Evolutionary conservation across 1,140 invertebrate genomes (phyloP).

Genomic region (Gonatopus flavifemur): DNA sequence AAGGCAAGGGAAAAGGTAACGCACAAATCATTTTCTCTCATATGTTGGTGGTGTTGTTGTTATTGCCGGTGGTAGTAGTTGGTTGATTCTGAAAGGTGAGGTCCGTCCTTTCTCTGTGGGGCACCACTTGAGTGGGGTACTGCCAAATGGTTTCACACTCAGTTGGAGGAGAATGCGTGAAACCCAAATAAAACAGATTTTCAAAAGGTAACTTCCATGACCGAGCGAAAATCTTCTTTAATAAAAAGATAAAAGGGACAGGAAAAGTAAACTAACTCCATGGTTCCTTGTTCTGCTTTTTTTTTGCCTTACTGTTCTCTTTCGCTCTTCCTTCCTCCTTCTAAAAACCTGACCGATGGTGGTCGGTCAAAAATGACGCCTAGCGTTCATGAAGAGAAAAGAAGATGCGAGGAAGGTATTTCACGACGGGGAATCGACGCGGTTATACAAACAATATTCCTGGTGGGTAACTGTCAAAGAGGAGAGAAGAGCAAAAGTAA

Average conservation of each 20-base stretch:
- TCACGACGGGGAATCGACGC: too few species aligned
- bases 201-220: conserved; percentile 2
- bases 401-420: too few species aligned
- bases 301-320: too few species aligned
- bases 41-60: conserved; percentile 18
- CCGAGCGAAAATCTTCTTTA: conserved; percentile 9
- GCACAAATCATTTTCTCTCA: conserved; percentile 35
- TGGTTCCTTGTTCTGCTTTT: too few species aligned
- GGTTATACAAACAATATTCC: too few species aligned
- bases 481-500: too few species aligned
- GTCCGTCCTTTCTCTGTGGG: conserved; percentile 8
- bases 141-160: conserved; percentile 22
- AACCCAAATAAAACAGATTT: conserved; percentile 20
- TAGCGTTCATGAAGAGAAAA: too few species aligned
- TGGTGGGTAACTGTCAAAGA: too few species aligned
- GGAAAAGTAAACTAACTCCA: background rate
- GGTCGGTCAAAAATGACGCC: too few species aligned
- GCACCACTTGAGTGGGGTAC: conserved; percentile 23
- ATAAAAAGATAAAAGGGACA: background rate
- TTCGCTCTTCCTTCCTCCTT: background rate
- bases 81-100: conserved; percentile 24
- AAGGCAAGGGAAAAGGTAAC: too few species aligned
- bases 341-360: too few species aligned
- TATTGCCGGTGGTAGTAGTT: too few species aligned
- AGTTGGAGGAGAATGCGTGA: conserved; percentile 13